Base-by-base conservation (phyloP, 2,113 vertebrate species). In the Etia nguti region DNA sequence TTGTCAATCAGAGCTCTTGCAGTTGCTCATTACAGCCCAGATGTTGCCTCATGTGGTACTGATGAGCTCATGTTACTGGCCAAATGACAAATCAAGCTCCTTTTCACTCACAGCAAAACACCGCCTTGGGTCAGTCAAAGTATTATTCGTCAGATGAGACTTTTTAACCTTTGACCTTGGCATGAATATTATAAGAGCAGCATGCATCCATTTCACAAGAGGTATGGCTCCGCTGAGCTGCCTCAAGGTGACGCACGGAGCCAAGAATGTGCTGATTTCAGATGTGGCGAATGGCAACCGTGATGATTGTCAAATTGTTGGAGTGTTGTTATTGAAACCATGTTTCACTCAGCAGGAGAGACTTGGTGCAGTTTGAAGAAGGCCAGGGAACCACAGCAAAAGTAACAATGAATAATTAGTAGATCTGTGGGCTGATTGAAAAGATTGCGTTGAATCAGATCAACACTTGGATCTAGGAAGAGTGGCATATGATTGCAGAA, bases 291-390 rank as follows among this genome's bases (percentile, higher is more conserved):
- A 90, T 89, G 90, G 92, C 93, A 90, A 55, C 86, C 84, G 82
- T 70, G 91, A 91, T 89, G 93, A 94, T 85, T 95, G 94, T 94
- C 92, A 86, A 92, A 94, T 93, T 54, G 70, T 91, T 92, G 82
- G 90, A 91, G 84, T 62, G 89, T 80, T 93, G 81, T 95, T 95
- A 96, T 96, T 96, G 91, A 93, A 95, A 95, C 92, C 94, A 95
- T 90, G 91, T 93, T 95, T 93, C 90, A 36, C 92, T 92, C 88
- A 36, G 93, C 86, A 85, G 92, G 91, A 89, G 90, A 87, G 90
- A 36, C 60, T 65, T 82, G 3, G 54, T 79, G 82, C 34, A 29
- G 81, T 88, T 92, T 43, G 38, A 55, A 87, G 86, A 85, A 80
- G 79, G 65, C 52, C 59, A 48, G n/a, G 38, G 88, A 94, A 91